phyloP scores from a whole-genome alignment of 2,113 vertebrate genomes.

The Corythornis cristatus region DNA sequence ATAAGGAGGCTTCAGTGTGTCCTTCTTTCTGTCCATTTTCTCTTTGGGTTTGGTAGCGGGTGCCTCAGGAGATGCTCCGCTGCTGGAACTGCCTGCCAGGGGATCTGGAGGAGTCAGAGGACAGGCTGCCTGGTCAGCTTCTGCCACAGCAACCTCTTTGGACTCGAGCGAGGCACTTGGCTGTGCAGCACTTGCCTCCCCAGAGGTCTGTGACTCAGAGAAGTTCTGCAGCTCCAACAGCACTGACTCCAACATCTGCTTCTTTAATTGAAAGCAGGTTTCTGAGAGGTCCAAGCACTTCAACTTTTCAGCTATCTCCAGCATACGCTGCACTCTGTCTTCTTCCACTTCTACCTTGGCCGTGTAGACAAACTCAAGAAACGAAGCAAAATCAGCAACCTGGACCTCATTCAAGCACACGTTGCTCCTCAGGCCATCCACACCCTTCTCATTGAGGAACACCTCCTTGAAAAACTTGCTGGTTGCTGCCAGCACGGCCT shows the following conservation, averaged over 20 bases:
- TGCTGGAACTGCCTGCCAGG: background rate
- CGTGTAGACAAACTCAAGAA: slow-evolving; percentile 93
- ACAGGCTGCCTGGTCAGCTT: background rate
- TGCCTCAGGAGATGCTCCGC: background rate
- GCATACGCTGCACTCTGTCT: slow-evolving; percentile 82
- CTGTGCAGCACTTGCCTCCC: slow-evolving; percentile 25
- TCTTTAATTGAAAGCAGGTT: slow-evolving; percentile 83
- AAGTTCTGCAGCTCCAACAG: slow-evolving; percentile 81
- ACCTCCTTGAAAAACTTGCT: slow-evolving; percentile 92
- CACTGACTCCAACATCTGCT: slow-evolving; percentile 82
- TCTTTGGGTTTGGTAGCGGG: slow-evolving; percentile 43
- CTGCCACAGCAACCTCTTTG: background rate
- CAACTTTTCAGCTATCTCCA: slow-evolving; percentile 83
- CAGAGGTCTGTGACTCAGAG: slow-evolving; percentile 70
- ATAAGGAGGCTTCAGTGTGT: slow-evolving; percentile 60
- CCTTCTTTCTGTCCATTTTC: slow-evolving; percentile 66
- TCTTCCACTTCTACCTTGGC: slow-evolving; percentile 85
- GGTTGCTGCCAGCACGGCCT: slow-evolving; percentile 90
- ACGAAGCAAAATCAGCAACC: slow-evolving; percentile 83
- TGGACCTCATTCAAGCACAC: slow-evolving; percentile 82
- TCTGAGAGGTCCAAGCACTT: slow-evolving; percentile 87
- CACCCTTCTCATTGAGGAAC: slow-evolving; percentile 79
- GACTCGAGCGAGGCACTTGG: background rate
- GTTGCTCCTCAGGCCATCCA: slow-evolving; percentile 68
- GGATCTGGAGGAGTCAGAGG: background rate